Base-by-base conservation (phyloP, 2,797 vertebrate genomes). In the Geotrypetes seraphini region DNA sequence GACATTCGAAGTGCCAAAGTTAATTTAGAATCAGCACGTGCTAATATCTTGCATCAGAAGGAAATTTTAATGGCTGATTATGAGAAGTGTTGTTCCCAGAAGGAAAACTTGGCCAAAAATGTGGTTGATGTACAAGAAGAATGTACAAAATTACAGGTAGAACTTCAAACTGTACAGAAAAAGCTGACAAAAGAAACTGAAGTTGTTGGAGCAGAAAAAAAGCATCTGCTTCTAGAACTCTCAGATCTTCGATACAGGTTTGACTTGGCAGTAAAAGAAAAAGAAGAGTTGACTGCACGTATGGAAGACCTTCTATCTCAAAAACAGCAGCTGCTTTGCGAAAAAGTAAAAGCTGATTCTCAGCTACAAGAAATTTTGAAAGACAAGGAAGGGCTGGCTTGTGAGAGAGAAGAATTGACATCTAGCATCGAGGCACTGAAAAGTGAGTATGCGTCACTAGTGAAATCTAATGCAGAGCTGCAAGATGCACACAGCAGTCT, bases 371-470 rank as follows among this genome's bases (percentile, higher is more conserved):
- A 61, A 24, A 55, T 83, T 25, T 53, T 60, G 6, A 60, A 55
- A 53, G 79, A 90, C 35, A 72, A 71, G 11, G 73, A 66, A 13
- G 34, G 58, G 16, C 41, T 78, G 1, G 36, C 34, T 4, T 59
- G 54, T 20, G 67, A 86, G 30, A 74, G 58, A 1, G 66, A 79
- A 13, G 43, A 31, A 2, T 65, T 92, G 2, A 58, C 57, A 2
- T 67, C 66, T 61, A 68, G 65, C n/a, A 50, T 83, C 0, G 59
- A 85, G 14, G 71, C 48, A 3, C 57, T 92, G 36, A 69, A 70
- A 47, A 64, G 54, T 4, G 68, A 63, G 10, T 52, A 87, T 16
- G 60, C 44, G 2, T 37, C 54, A 20, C 25, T 84, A 40, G 73
- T 58, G 8, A 48, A 57, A 35, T 79, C 86, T 10, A 83, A 86